Conservation (phyloP, 1,140 invertebrate species). For the Drosophila varians region DNA sequence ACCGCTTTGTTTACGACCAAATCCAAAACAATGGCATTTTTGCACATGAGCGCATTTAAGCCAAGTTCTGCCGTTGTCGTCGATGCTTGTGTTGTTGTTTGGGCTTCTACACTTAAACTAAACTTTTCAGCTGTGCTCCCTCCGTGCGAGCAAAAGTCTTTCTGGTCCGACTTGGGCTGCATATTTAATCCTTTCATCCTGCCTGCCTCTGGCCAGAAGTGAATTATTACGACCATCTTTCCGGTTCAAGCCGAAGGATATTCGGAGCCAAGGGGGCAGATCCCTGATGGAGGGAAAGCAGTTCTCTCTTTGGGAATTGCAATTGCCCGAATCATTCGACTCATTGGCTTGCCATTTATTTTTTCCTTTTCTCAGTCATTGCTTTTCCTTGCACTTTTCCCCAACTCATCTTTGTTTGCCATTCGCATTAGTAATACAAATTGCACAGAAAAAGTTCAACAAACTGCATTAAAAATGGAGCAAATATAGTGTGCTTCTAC, state of each 20-base stretch:
- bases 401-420: slow-evolving; percentile 53
- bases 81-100: slow-evolving; percentile 7
- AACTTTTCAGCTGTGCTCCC: slow-evolving; percentile 38
- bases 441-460: slow-evolving; percentile 63
- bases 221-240: slow-evolving; percentile 69
- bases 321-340: slow-evolving; percentile 75
- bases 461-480: slow-evolving; percentile 71
- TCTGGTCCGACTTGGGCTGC: slow-evolving; percentile 53
- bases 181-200: slow-evolving; percentile 65
- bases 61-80: slow-evolving; percentile 40
- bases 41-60: slow-evolving; percentile 72
- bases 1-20: slow-evolving; percentile 72
- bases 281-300: not conserved
- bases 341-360: slow-evolving; percentile 57
- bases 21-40: slow-evolving; percentile 76
- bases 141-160: slow-evolving; percentile 47
- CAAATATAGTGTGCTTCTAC: slow-evolving; percentile 8
- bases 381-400: slow-evolving; percentile 19
- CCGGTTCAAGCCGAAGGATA: slow-evolving; percentile 24
- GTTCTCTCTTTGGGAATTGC: slow-evolving; percentile 47
- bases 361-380: not conserved
- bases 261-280: not conserved
- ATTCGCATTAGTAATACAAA: slow-evolving; percentile 68
- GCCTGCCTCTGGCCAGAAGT: slow-evolving; percentile 43
- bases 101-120: slow-evolving; percentile 35